A percentile compares a stretch with the other conserved stretches of the same genome.
phyloP scores from a whole-genome alignment of 2,797 vertebrate species.

The Phrynocephalus vlangalii region DNA sequence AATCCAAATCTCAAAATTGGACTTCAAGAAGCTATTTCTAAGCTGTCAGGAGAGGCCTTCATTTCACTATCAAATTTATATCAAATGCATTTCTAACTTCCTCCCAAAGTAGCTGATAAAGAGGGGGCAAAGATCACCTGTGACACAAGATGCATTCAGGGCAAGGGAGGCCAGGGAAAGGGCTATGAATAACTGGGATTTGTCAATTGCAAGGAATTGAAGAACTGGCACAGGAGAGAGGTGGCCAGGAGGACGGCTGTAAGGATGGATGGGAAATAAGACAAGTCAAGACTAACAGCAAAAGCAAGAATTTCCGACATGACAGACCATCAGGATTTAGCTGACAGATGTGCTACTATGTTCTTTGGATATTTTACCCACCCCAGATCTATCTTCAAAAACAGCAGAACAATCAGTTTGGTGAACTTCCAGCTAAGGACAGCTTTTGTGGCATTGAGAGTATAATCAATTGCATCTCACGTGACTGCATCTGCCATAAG shows the following conservation, averaged over 20 bases:
- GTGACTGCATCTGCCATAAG: not conserved
- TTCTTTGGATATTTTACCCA: not conserved
- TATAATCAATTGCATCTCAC: not conserved
- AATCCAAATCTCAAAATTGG: constrained; percentile 59
- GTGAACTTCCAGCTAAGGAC: not conserved
- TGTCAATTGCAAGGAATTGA: not conserved
- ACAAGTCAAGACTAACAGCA: not conserved
- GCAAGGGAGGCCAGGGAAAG: constrained; percentile 15
- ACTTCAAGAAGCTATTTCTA: constrained; percentile 58
- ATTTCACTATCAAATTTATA: constrained; percentile 36
- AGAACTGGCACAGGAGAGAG: not conserved
- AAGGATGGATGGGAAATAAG: not conserved
- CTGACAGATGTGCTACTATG: not conserved
- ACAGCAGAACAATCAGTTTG: not conserved
- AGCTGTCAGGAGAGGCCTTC: constrained; percentile 57
- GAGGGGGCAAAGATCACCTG: not conserved
- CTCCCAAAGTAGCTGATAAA: constrained; percentile 28
- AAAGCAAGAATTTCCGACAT: not conserved
- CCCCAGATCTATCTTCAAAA: not conserved
- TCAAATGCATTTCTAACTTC: constrained; percentile 39
- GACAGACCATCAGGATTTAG: not conserved
- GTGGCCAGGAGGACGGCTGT: not conserved
- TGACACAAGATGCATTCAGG: constrained; percentile 2
- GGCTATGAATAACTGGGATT: not conserved
- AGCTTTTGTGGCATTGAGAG: not conserved